Evolutionary conservation across 1,140 invertebrate species (phyloP), one percentile per base, ranked within the genome.

Genomic region (Cheumatopsyche charites): DNA sequence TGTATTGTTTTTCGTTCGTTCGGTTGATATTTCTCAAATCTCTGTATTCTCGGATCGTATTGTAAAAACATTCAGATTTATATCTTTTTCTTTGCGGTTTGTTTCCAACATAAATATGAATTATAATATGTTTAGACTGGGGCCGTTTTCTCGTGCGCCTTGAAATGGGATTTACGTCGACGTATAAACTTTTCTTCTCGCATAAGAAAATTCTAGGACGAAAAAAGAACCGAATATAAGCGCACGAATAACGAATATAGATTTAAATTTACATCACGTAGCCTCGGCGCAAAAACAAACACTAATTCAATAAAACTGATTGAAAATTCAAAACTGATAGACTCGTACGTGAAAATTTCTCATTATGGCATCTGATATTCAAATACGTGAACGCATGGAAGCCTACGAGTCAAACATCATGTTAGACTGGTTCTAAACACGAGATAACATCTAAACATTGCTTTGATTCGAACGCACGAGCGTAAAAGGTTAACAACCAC

Each of bases 31-130:
- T 63, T 67, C 42, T 67, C 63, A 26, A 68, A 68, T 68, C 66
- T 68, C 47, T 25, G 66, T 68, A 52, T 55, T 68, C 47, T 68
- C 47, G 66, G 47, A 55, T 68, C 47, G 19, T 41, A 68, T 68
- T 55, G 66, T 55, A 55, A 68, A 68, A 68, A 68, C 66, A 68
- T 68, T 68, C 47, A 21, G 66, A 68, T 68, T 68, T 68, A 55
- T 68, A 41, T 66, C 43, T 66, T 47, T 66, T 47, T 66, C 43
- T 66, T 26, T 66, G 41, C 41, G 17, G 66, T 21, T 52, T 12
- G 17, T 9, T 45, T 52, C 15, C 26, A 45, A 23, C 66, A 68
- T 68, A 68, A 68, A 68, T 68, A 68, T 68, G 47, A 68, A 68
- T 68, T 68, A 68, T 68, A 68, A 52, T 52, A 52, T 52, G 47